These are phyloP conservation scores for Cololabis saira DNA, from an alignment of 2,113 vertebrate genomes.

Conservation along the genomic window DNA sequence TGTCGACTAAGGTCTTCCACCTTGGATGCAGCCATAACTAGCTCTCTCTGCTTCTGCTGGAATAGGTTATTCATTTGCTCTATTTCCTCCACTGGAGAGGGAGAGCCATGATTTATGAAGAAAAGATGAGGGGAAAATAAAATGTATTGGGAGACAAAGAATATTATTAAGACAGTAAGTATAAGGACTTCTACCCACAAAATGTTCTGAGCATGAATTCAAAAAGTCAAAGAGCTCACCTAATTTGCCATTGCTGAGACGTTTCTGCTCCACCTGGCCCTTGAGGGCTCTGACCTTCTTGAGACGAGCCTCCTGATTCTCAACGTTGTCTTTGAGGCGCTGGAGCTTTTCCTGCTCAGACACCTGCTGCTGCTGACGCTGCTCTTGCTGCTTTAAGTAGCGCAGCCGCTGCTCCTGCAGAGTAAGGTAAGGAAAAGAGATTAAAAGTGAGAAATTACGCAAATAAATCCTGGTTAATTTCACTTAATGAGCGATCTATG, in stretches of 20 bases:
- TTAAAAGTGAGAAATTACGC: too few relatives aligned
- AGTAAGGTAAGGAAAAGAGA: background rate
- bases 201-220: background rate
- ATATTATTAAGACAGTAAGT: background rate
- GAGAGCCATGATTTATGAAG: background rate
- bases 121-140: background rate
- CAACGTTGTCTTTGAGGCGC: constrained; percentile 90
- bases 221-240: constrained; percentile 77
- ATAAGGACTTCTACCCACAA: too few relatives aligned
- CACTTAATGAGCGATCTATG: too few relatives aligned
- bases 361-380: constrained; percentile 90
- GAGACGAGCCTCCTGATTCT: constrained; percentile 93
- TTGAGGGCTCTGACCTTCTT: constrained; percentile 94
- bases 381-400: constrained; percentile 93
- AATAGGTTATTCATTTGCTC: constrained; percentile 98
- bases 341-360: constrained; percentile 94
- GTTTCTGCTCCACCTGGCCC: constrained; percentile 96
- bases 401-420: constrained; percentile 92
- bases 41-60: constrained; percentile 96
- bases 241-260: constrained; percentile 94
- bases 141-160: background rate
- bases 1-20: constrained; percentile 95
- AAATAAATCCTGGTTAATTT: too few relatives aligned
- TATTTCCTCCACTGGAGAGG: constrained; percentile 91
- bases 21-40: constrained; percentile 91